Base-by-base conservation (phyloP, 2,888 invertebrate species). In the Tolmerus cingulatus region DNA sequence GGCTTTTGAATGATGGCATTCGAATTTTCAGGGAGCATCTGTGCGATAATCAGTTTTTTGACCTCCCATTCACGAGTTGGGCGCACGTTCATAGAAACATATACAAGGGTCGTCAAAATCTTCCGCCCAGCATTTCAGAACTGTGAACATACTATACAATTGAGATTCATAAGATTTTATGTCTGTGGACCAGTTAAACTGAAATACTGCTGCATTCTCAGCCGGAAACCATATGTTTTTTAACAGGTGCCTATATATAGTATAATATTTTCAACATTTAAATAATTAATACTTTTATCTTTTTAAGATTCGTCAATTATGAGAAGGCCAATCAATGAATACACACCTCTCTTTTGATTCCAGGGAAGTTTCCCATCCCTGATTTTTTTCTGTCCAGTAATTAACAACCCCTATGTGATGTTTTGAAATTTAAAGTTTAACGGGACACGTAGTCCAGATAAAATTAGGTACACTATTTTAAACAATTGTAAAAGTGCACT, bases 351-450 rank as follows among this genome's bases (percentile, higher is more conserved):
- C 82, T 27, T 37, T 34, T 82, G 12, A 19, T 57, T 37, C 82
- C 82, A 37, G 82, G 57, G 23, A 82, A 57, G 57, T 82, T 82
- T 37, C 82, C 82, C 82, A 82, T 82, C 57, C 16, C 66, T 27
- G 23, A 79, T 2, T 57, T 37, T 37, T 2, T n/a, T 16, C n/a
- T n/a, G 76, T 37, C 7, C 37, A 34, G 37, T 30, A 37, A 66
- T 14, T 23, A 12, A 23, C 12, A 9, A 8, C 55, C 55, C 19
- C 43, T 46, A 14, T 3, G 37, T 16, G 14, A 16, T 34, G 43
- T 81, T 16, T 78, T 23, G 27, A 19, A 23, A 46, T 43, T 43
- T 5, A 23, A 46, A 5, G 5, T 4, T 14, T 2, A 12, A 43
- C 43, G 12, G 12, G 12, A 43, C 3, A 7, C 16, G n/a, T 51